Percentiles rank a stretch among this genome's conserved stretches.
phyloP scores from a whole-genome alignment of 1,140 invertebrate species.

The Lordiphosa stackelbergi region DNA sequence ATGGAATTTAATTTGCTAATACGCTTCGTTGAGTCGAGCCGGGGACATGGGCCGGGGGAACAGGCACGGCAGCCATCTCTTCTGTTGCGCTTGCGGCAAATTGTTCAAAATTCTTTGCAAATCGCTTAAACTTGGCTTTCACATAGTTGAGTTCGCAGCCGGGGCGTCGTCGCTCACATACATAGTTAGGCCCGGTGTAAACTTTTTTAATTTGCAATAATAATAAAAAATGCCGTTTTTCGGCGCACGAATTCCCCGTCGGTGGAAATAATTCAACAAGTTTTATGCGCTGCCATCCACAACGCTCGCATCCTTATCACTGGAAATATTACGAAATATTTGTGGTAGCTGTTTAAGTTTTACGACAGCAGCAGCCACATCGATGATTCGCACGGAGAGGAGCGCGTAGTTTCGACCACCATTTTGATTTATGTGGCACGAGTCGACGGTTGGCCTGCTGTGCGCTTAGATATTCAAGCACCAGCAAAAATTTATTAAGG shows the following conservation, averaged over 20 bases:
- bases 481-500: constrained; percentile 49
- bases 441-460: constrained; percentile 1
- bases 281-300: constrained; percentile 56
- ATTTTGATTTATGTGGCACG: constrained; percentile 58
- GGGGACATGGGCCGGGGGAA: not conserved
- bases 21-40: constrained; percentile 24
- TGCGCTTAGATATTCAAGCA: constrained; percentile 25
- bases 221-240: constrained; percentile 63
- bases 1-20: constrained; percentile 68
- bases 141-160: constrained; percentile 48
- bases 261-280: constrained; percentile 72
- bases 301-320: constrained; percentile 15
- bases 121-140: constrained; percentile 62
- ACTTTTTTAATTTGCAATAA: constrained; percentile 75
- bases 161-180: constrained; percentile 16
- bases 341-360: constrained; percentile 50
- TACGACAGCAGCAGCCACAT: constrained; percentile 27
- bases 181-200: constrained; percentile 70
- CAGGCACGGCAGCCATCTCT: constrained; percentile 31
- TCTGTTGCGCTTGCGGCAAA: constrained; percentile 45
- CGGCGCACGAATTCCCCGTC: constrained; percentile 28
- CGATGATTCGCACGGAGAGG: not conserved
- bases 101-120: constrained; percentile 64
- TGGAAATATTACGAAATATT: constrained; percentile 43
- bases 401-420: constrained; percentile 36